These are phyloP conservation scores for Monochamus alternatus DNA, from an alignment of 2,888 invertebrate species.

Conservation along the genomic window DNA sequence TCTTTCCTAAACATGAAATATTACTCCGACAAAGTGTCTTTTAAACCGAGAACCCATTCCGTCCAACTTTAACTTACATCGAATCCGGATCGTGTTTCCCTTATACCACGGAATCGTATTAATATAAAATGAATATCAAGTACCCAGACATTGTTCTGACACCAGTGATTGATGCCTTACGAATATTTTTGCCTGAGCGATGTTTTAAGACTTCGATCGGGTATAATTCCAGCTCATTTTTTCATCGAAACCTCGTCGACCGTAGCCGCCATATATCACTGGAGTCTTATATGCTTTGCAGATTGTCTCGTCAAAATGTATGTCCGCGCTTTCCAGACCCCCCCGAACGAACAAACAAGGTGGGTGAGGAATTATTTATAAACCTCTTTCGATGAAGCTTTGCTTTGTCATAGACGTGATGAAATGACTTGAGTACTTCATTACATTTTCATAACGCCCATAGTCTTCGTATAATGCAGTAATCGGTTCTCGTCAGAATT, in stretches of 20 bases:
- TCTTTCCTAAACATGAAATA: slow-evolving; percentile 1
- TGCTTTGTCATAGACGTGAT: too few relatives aligned
- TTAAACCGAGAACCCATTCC: neutral
- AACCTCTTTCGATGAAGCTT: too few relatives aligned
- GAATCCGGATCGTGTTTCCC: neutral
- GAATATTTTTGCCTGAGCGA: neutral
- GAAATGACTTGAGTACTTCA: too few relatives aligned
- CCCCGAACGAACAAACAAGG: too few relatives aligned
- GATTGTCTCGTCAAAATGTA: too few relatives aligned
- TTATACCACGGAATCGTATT: slow-evolving; percentile 10
- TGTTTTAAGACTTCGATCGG: slow-evolving; percentile 1
- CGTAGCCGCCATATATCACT: slow-evolving; percentile 3
- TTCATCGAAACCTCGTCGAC: neutral
- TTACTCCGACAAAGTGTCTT: slow-evolving; percentile 7
- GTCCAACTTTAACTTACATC: neutral
- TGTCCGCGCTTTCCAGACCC: too few relatives aligned
- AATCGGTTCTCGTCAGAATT: too few relatives aligned
- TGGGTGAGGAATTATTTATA: too few relatives aligned
- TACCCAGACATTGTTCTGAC: slow-evolving; percentile 6
- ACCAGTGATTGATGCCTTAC: slow-evolving; percentile 5
- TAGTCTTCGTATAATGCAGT: too few relatives aligned
- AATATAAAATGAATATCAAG: slow-evolving; percentile 12
- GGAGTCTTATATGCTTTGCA: too few relatives aligned
- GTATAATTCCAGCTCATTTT: neutral
- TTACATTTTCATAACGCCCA: too few relatives aligned